These are phyloP conservation scores for Spea bombifrons DNA, from an alignment of 2,113 vertebrate species.

Conservation along the genomic window DNA sequence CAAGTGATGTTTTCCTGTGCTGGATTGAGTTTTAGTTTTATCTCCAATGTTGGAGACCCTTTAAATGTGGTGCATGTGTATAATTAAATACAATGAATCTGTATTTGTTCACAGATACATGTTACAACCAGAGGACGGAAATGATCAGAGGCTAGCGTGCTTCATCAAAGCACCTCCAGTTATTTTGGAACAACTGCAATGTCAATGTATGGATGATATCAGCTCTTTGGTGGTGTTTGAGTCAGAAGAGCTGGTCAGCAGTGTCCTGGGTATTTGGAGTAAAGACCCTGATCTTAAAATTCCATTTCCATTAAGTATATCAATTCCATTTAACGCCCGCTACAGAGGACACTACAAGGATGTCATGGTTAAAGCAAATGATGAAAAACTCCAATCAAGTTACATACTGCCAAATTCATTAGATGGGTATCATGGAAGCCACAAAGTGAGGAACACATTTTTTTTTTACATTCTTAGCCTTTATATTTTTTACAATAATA, in stretches of 20 bases:
- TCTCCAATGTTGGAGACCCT: too few relatives aligned
- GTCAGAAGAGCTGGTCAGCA: constrained; percentile 82
- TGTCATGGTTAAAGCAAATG: constrained; percentile 74
- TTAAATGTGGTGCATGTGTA: too few relatives aligned
- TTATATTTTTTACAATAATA: too few relatives aligned
- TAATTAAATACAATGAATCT: too few relatives aligned
- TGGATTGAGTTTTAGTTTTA: too few relatives aligned
- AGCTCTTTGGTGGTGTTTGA: constrained; percentile 72
- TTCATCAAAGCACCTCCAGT: constrained; percentile 64
- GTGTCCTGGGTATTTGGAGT: constrained; percentile 65
- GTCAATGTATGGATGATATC: constrained; percentile 61
- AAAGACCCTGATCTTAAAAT: constrained; percentile 50
- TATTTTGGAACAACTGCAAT: constrained; percentile 59
- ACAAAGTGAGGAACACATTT: constrained; percentile 60
- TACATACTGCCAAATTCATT: constrained; percentile 64
- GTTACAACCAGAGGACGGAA: constrained; percentile 44
- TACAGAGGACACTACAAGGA: constrained; percentile 76
- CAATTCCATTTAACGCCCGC: constrained; percentile 68
- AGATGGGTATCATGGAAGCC: constrained; percentile 62
- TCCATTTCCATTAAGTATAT: constrained; percentile 70
- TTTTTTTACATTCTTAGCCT: too few relatives aligned
- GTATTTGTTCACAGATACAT: constrained; percentile 57
- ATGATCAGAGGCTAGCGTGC: constrained; percentile 57
- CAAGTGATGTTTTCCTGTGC: too few relatives aligned
- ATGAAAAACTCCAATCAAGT: constrained; percentile 62